Evolutionary conservation across 2,113 vertebrate species (phyloP).

Genomic region (Ceuthmochares aereus): DNA sequence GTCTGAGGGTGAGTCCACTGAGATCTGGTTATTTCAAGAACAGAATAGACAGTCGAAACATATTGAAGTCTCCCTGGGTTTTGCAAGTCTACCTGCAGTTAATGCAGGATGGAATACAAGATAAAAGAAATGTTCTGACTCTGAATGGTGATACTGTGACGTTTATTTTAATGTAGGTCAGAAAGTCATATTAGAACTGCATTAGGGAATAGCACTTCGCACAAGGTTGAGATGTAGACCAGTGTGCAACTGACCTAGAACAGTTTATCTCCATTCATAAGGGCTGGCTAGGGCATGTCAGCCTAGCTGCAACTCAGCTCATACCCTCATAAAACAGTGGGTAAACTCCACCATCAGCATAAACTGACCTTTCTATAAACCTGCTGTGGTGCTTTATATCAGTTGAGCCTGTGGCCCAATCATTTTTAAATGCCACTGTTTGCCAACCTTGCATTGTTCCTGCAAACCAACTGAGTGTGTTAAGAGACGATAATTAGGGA

Average conservation of each 20-base stretch:
- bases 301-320: not conserved
- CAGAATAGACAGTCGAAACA: not conserved
- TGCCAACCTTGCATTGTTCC: constrained; percentile 38
- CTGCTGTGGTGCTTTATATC: not conserved
- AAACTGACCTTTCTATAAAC: not conserved
- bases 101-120: not conserved
- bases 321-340: not conserved
- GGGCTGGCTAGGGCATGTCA: not conserved
- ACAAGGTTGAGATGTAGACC: not conserved
- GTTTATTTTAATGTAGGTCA: not conserved
- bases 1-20: not conserved
- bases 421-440: constrained; percentile 34
- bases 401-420: not conserved
- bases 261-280: not conserved
- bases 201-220: not conserved
- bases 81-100: not conserved
- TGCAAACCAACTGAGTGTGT: constrained; percentile 19
- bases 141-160: not conserved
- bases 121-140: not conserved
- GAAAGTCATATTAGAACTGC: not conserved
- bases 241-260: not conserved
- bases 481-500: constrained; percentile 60
- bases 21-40: not conserved
- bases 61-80: not conserved
- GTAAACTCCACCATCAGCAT: not conserved